Conservation (phyloP, 2,797 vertebrate genomes). For the Schizothorax lantsangensis region DNA sequence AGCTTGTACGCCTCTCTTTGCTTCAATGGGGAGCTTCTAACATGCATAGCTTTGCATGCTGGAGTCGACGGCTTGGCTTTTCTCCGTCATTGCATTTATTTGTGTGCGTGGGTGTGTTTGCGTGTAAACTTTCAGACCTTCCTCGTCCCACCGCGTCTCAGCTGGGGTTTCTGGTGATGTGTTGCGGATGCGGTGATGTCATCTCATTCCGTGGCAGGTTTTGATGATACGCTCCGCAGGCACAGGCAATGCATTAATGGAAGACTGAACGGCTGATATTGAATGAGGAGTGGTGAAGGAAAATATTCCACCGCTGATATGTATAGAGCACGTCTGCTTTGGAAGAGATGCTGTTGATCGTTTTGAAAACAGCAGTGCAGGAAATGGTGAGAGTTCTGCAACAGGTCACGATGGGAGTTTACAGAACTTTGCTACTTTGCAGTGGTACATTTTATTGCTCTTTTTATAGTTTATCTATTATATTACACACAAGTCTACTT, state of each 20-base stretch:
- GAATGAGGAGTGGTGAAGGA: constrained; percentile 56
- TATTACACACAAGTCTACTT: background rate
- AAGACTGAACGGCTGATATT: constrained; percentile 55
- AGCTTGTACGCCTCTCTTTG: constrained; percentile 14
- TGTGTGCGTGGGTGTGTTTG: constrained; percentile 32
- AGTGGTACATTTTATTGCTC: background rate
- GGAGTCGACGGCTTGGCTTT: constrained; percentile 57
- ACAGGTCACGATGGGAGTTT: background rate
- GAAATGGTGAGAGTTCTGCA: constrained; percentile 1
- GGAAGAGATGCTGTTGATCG: constrained; percentile 1
- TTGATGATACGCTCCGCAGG: constrained; percentile 37
- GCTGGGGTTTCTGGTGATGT: constrained; percentile 12
- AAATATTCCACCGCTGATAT: constrained; percentile 57
- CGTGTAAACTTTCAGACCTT: constrained; percentile 39
- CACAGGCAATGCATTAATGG: constrained; percentile 56
- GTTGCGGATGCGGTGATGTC: constrained; percentile 57
- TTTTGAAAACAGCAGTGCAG: background rate
- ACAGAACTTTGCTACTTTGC: constrained; percentile 1
- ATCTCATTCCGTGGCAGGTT: constrained; percentile 54
- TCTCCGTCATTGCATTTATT: constrained; percentile 53
- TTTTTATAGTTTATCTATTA: background rate
- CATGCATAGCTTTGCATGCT: constrained; percentile 67
- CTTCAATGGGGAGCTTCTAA: constrained; percentile 70
- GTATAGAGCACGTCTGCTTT: constrained; percentile 14
- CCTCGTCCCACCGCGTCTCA: background rate